Evolutionary conservation across 64 coral and sea anemone species (phyloP).

Genomic region (Dendronephthya gigantea): DNA sequence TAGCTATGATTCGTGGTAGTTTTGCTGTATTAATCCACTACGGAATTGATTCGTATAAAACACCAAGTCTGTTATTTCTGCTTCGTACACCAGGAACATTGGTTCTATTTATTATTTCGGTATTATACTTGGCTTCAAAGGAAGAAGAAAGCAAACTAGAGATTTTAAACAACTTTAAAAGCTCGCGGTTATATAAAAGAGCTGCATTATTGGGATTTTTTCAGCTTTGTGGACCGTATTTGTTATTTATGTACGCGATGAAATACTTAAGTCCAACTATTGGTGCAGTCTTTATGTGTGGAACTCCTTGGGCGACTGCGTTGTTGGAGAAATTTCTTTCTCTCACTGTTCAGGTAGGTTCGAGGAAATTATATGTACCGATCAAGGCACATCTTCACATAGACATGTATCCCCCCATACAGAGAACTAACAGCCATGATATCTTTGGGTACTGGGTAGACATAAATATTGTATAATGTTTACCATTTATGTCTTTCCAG

Average conservation of each 20-base stretch:
- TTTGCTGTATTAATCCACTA: conserved; percentile 64
- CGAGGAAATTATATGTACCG: background rate
- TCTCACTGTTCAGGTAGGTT: background rate
- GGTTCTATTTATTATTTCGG: conserved; percentile 35
- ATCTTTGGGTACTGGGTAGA: too few species aligned
- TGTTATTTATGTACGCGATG: conserved; percentile 78
- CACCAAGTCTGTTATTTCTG: conserved; percentile 71
- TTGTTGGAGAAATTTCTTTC: conserved; percentile 60
- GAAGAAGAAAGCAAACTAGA: conserved; percentile 45
- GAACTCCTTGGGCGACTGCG: conserved; percentile 63
- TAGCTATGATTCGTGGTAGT: conserved; percentile 74
- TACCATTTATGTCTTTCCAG: background rate
- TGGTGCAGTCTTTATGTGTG: conserved; percentile 65
- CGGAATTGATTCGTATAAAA: conserved; percentile 53
- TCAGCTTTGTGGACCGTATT: conserved; percentile 73
- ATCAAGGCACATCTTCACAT: too few species aligned
- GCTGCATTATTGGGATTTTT: conserved; percentile 75
- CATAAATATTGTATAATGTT: too few species aligned
- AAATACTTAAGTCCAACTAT: conserved; percentile 64
- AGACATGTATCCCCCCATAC: too few species aligned
- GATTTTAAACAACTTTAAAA: conserved; percentile 45
- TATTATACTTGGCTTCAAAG: conserved; percentile 31
- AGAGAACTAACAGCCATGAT: too few species aligned
- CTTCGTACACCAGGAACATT: conserved; percentile 87
- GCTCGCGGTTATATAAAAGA: conserved; percentile 47